Conservation (phyloP, 2,113 vertebrate genomes). For the Myxocyprinus asiaticus region DNA sequence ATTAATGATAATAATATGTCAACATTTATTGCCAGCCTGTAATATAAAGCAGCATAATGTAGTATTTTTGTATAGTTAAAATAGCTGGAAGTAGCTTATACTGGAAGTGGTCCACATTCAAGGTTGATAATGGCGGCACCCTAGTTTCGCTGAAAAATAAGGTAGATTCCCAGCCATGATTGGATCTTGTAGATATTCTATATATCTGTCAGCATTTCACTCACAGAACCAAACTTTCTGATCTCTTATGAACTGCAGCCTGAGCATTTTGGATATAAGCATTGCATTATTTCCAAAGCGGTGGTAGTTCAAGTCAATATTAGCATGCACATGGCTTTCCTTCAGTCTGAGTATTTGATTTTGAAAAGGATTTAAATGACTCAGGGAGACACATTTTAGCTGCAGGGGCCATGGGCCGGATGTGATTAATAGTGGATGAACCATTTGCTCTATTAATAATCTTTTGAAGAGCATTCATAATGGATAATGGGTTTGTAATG, state of each 20-base stretch:
- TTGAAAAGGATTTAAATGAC: slow-evolving; percentile 45
- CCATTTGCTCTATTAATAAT: slow-evolving; percentile 47
- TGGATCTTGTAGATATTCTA: background rate
- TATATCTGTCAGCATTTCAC: background rate
- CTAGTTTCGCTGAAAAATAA: no score
- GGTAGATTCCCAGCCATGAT: no score
- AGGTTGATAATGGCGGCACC: no score
- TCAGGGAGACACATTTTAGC: slow-evolving; percentile 26
- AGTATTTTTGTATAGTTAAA: no score
- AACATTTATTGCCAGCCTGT: no score
- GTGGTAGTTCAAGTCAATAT: background rate
- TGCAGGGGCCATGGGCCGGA: slow-evolving; percentile 32
- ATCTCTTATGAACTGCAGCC: background rate
- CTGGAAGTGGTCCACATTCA: no score
- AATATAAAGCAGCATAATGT: no score
- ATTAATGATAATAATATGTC: no score
- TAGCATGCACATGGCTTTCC: background rate
- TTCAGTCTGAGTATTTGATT: slow-evolving; percentile 34
- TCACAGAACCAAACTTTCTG: background rate
- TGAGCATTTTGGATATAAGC: slow-evolving; percentile 2
- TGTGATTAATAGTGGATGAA: slow-evolving; percentile 43
- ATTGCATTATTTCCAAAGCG: background rate
- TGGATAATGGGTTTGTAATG: slow-evolving; percentile 52
- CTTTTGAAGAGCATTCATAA: slow-evolving; percentile 45
- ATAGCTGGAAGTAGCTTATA: no score